Evolutionary conservation across 2,113 vertebrate species (phyloP).

Genomic region (Entomyzon cyanotis): DNA sequence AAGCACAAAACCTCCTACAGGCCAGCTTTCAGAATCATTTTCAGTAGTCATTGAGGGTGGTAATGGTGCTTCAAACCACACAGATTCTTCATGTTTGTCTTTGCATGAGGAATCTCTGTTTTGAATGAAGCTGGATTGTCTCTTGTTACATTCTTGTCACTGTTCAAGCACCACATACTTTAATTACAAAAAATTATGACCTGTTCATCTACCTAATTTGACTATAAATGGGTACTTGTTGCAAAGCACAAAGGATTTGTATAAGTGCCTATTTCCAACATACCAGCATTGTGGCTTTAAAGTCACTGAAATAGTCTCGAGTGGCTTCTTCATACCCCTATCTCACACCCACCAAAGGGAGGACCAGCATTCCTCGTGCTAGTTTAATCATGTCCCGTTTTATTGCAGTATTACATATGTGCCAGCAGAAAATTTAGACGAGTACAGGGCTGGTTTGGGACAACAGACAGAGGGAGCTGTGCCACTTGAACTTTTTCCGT

Average conservation of each 20-base stretch:
- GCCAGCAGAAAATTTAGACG: constrained; percentile 88
- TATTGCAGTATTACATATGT: constrained; percentile 91
- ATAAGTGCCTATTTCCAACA: neutral
- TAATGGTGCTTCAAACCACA: neutral
- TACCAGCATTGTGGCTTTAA: neutral
- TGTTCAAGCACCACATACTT: neutral
- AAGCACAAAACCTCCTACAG: neutral
- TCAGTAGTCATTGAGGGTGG: neutral
- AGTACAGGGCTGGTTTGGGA: constrained; percentile 82
- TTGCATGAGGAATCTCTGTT: neutral
- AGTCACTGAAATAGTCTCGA: neutral
- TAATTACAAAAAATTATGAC: neutral
- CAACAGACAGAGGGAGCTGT: constrained; percentile 70
- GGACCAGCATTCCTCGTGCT: neutral
- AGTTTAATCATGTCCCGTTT: constrained; percentile 44
- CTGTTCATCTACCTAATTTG: neutral
- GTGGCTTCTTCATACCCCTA: neutral
- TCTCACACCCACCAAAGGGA: neutral
- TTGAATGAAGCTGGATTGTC: neutral
- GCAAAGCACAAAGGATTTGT: neutral
- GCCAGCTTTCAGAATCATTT: neutral
- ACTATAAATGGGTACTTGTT: neutral
- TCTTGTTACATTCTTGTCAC: neutral
- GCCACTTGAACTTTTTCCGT: constrained; percentile 66
- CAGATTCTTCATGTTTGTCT: neutral